Evolutionary conservation across 2,888 invertebrate genomes (phyloP), one percentile per base, ranked within the genome.

Genomic region (Syritta pipiens): DNA sequence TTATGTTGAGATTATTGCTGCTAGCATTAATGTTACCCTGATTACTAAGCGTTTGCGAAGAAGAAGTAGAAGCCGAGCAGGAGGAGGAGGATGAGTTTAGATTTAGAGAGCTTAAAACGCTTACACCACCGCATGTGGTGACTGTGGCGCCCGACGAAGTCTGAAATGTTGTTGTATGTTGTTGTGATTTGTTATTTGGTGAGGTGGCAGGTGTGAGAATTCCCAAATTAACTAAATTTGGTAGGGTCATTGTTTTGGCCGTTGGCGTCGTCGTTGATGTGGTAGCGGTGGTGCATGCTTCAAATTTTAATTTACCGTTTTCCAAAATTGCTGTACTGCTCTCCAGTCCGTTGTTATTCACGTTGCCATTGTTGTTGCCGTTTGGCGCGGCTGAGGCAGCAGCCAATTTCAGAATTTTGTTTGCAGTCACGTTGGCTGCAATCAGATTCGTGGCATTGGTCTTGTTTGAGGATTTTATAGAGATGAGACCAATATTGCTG

Each of bases 201-300:
- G 91, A 90, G 35, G 91, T 89, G 69, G 87, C 89, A 6, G 91
- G 91, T 14, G 91, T 90, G 40, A 91, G 85, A 51, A 91, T 87
- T 40, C 90, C 90, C 83, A 89, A 83, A 87, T 89, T 89, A 71
- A 89, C 88, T 82, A 89, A 85, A 85, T 87, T 88, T 74, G 89
- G 89, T 82, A 89, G 82, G 55, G 88, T 86, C 62, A 88, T 85
- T 84, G 88, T 88, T 60, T 86, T 85, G 59, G 87, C 82, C 55
- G 86, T 84, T 53, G 83, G 82, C 53, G 69, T 75, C 42, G 77
- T 81, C 51, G 74, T 68, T 42, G 81, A 69, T 76, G 76, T 71
- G 55, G 72, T 77, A 72, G 62, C 67, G 57, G 72, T 63, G 51
- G 77, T 79, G 55, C 77, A 81, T 81, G 76, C 59, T 67, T 82